Conservation (phyloP, 2,888 invertebrate species). For the Agriotes lineatus region DNA sequence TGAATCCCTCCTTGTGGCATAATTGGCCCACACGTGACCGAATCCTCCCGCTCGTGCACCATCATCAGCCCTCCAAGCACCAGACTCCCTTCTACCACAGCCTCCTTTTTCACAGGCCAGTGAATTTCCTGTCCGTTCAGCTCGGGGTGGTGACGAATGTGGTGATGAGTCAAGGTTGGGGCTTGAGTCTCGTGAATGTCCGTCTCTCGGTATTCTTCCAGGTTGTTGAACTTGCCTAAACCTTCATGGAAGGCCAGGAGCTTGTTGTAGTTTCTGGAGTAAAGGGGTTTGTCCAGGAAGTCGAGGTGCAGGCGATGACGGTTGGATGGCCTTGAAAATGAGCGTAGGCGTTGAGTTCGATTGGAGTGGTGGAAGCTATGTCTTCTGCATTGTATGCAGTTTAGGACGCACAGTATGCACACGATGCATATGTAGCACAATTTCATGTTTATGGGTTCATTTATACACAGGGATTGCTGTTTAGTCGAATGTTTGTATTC, state of each 20-base stretch:
- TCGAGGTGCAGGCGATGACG: neutral
- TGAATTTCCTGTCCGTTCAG: slow-evolving; percentile 53
- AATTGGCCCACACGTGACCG: slow-evolving; percentile 89
- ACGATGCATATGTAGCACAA: slow-evolving; percentile 13
- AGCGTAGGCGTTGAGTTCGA: neutral
- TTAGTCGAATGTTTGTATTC: neutral
- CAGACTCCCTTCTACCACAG: slow-evolving; percentile 89
- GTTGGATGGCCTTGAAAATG: neutral
- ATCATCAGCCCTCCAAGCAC: slow-evolving; percentile 94
- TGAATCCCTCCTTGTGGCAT: slow-evolving; percentile 95
- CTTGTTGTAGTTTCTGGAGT: slow-evolving; percentile 22
- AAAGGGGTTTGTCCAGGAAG: slow-evolving; percentile 1
- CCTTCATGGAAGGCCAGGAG: slow-evolving; percentile 31
- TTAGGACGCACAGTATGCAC: slow-evolving; percentile 8
- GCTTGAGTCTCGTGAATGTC: slow-evolving; percentile 30
- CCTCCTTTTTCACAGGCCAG: slow-evolving; percentile 90
- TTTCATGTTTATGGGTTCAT: slow-evolving; percentile 29
- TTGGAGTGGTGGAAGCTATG: slow-evolving; percentile 17
- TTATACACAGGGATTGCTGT: neutral
- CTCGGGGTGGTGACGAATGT: slow-evolving; percentile 38
- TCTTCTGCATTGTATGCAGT: slow-evolving; percentile 19
- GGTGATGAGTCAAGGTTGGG: slow-evolving; percentile 29
- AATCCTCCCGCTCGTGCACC: slow-evolving; percentile 92
- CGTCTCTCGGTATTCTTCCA: slow-evolving; percentile 24
- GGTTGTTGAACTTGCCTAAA: slow-evolving; percentile 6